Base-by-base conservation (phyloP, 2,888 invertebrate genomes). In the Alsophila aescularia region DNA sequence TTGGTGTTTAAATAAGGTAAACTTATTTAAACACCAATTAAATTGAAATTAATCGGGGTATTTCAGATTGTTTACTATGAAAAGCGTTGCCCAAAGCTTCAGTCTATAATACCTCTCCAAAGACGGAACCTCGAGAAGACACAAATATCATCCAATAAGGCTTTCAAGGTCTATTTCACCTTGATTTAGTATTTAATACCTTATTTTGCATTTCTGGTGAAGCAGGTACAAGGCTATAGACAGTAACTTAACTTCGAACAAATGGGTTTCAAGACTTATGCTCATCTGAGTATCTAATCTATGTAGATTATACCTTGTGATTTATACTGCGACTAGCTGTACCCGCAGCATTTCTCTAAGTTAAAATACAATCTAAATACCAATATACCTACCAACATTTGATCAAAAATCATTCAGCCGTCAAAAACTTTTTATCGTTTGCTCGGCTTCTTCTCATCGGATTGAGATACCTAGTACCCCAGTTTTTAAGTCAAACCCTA, bases 171-270 rank as follows among this genome's bases (percentile, higher is more conserved):
- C 16, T n/a, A 4, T 15, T 9, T 52, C 47, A 55, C 62, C 55
- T 59, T 59, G 59, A 50, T 43, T 59, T 47, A 47, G 50, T 47
- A 47, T 52, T 43, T 55, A 56, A 58, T 51, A 51, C 56, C 47
- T 49, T 50, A 48, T 55, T 63, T 64, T 60, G 54, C 56, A 62
- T 62, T 62, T 56, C 45, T 56, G 49, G 44, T 16, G 36, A 42
- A 43, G 34, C 10, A 8, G 29, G n/a, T 29, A n/a, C 2, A 2
- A 29, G 1, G 4, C 6, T 29, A 29, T 7, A 10, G 13, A 35
- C 44, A 40, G 52, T 52, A 40, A 15, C 27, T 13, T 18, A 51
- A 29, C 8, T 49, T 27, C n/a, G 10, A 3, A 34, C 34, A 32
- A 27, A 27, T 27, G 7, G 6, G 2, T 18, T 18, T 18, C 18